These are phyloP conservation scores for Drosophila quadrilineata DNA, from an alignment of 1,140 invertebrate genomes.

Conservation along the genomic window DNA sequence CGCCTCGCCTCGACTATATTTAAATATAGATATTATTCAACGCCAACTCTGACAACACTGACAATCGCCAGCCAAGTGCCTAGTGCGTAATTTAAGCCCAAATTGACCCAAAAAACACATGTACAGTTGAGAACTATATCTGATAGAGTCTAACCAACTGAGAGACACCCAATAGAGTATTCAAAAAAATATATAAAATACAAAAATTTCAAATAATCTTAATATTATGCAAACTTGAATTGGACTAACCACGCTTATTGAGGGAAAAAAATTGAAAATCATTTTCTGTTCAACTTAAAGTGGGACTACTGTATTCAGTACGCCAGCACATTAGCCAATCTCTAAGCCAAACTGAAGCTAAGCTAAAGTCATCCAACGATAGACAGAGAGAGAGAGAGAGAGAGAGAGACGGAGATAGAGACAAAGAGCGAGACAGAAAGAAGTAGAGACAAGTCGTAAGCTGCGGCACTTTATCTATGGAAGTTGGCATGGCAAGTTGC, in stretches of 20 bases:
- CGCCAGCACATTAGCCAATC: too few species aligned
- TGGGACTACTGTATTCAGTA: too few species aligned
- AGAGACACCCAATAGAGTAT: not conserved
- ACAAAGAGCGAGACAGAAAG: constrained; percentile 34
- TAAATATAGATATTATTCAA: constrained; percentile 49
- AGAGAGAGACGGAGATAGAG: not conserved
- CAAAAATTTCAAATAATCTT: too few species aligned
- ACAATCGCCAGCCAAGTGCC: constrained; percentile 63
- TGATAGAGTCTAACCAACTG: not conserved
- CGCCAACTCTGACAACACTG: constrained; percentile 11
- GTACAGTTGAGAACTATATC: constrained; percentile 3
- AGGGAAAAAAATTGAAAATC: too few species aligned
- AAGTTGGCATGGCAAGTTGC: constrained; percentile 71
- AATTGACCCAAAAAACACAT: constrained; percentile 69
- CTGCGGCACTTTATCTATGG: constrained; percentile 69
- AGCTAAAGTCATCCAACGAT: constrained; percentile 15
- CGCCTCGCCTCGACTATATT: constrained; percentile 37
- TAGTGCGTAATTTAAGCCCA: constrained; percentile 69
- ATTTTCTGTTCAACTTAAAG: too few species aligned
- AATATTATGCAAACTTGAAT: too few species aligned
- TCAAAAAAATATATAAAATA: not conserved
- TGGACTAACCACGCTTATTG: too few species aligned
- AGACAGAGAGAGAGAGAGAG: not conserved
- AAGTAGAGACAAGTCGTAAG: constrained; percentile 32
- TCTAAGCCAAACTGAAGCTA: too few species aligned